These are phyloP conservation scores for Nesogale talazaci DNA, from an alignment of 2,113 vertebrate species.

Conservation along the genomic window DNA sequence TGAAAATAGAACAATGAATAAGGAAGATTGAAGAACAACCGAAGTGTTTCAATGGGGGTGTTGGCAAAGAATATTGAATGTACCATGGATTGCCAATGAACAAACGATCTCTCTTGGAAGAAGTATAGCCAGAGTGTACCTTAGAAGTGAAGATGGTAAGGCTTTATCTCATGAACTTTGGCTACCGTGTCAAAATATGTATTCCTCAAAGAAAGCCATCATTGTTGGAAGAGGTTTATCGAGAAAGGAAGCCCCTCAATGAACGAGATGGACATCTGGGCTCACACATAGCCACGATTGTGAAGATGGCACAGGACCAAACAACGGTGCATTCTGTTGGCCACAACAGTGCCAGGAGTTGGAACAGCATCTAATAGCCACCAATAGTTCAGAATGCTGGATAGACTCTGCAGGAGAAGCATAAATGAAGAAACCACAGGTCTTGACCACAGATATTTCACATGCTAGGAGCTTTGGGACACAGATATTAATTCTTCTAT, in stretches of 20 bases:
- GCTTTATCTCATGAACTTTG: not conserved
- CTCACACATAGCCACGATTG: not conserved
- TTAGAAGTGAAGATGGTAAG: not conserved
- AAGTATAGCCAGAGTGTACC: not conserved
- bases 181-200: not conserved
- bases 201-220: not conserved
- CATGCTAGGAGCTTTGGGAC: not conserved
- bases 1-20: not conserved
- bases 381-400: not conserved
- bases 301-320: not conserved
- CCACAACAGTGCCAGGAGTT: not conserved
- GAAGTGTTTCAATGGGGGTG: not conserved
- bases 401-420: not conserved
- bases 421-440: not conserved
- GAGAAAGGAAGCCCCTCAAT: not conserved
- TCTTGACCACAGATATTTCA: not conserved
- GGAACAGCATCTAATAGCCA: not conserved
- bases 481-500: not conserved
- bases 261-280: not conserved
- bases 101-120: not conserved
- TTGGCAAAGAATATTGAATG: not conserved
- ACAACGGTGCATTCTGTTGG: not conserved
- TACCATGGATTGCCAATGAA: not conserved
- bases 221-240: not conserved
- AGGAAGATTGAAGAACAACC: not conserved